These are phyloP conservation scores for Drosophila borealis DNA, from an alignment of 2,888 invertebrate genomes.

Conservation along the genomic window DNA sequence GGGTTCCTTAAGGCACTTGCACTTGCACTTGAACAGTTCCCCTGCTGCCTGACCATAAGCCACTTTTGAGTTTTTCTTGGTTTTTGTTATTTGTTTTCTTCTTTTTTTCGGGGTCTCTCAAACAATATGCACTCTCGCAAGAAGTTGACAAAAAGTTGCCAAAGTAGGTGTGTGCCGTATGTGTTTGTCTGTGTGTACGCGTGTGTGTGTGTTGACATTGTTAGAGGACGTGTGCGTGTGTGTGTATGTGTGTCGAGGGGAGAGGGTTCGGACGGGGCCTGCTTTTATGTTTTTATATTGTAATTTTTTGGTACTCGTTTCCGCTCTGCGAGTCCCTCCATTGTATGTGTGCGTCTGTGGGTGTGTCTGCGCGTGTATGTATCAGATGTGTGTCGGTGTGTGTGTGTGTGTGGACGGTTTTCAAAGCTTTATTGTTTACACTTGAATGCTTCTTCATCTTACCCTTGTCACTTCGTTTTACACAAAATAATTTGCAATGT, in stretches of 20 bases:
- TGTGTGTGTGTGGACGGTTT: constrained; percentile 83
- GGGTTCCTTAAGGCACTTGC: constrained; percentile 73
- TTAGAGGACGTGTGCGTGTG: background rate
- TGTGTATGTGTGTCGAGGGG: too few relatives aligned
- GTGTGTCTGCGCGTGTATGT: background rate
- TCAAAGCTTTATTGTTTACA: constrained; percentile 80
- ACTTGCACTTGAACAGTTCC: constrained; percentile 50
- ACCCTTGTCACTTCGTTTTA: constrained; percentile 50
- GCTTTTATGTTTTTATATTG: too few relatives aligned
- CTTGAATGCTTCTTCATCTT: constrained; percentile 57
- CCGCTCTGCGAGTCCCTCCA: background rate
- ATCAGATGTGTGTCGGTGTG: constrained; percentile 28
- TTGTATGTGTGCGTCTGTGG: constrained; percentile 17
- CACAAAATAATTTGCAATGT: constrained; percentile 48
- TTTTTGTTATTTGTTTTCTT: background rate
- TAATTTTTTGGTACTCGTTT: too few relatives aligned
- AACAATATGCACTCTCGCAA: constrained; percentile 27
- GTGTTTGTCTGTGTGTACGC: constrained; percentile 13
- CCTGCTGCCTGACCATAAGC: constrained; percentile 21
- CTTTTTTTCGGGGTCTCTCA: constrained; percentile 8
- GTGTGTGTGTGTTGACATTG: constrained; percentile 18
- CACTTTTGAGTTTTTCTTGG: constrained; percentile 1
- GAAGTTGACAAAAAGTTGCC: constrained; percentile 33
- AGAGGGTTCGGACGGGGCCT: too few relatives aligned
- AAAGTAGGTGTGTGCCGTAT: constrained; percentile 17